Evolutionary conservation across 2,113 vertebrate genomes (phyloP).

Genomic region (Hippocampus abdominalis): DNA sequence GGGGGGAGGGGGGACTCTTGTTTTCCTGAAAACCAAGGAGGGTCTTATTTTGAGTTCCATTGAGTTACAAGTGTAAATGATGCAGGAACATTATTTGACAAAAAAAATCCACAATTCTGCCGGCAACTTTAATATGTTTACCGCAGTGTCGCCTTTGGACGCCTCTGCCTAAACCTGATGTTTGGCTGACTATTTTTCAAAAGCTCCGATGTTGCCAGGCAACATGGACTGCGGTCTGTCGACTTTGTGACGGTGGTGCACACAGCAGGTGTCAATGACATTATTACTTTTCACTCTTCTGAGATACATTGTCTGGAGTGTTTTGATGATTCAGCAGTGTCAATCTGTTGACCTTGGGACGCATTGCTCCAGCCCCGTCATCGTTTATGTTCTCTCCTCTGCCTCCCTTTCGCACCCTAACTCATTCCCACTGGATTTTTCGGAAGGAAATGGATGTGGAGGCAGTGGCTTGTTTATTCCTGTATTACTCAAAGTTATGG

Average conservation of each 20-base stretch:
- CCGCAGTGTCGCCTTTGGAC: slow-evolving; percentile 12
- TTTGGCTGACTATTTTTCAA: slow-evolving; percentile 16
- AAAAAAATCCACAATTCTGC: not conserved
- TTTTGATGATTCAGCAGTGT: slow-evolving; percentile 19
- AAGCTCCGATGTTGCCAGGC: slow-evolving; percentile 38
- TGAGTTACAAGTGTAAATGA: too few species aligned
- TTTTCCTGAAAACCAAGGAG: too few species aligned
- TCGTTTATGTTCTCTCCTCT: slow-evolving; percentile 18
- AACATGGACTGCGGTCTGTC: slow-evolving; percentile 27
- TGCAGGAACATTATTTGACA: too few species aligned
- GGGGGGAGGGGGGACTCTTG: too few species aligned
- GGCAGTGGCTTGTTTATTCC: slow-evolving; percentile 6
- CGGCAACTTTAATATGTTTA: slow-evolving; percentile 8
- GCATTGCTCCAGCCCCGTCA: slow-evolving; percentile 30
- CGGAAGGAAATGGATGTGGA: slow-evolving; percentile 22
- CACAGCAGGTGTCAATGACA: slow-evolving; percentile 1
- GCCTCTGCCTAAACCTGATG: slow-evolving; percentile 11
- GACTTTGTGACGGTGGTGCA: slow-evolving; percentile 5
- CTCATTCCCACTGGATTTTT: slow-evolving; percentile 18
- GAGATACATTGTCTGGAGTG: slow-evolving; percentile 1
- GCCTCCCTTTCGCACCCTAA: slow-evolving; percentile 18
- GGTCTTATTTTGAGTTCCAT: too few species aligned
- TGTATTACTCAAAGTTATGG: slow-evolving; percentile 10
- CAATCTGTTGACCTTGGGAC: slow-evolving; percentile 14
- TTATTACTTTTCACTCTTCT: not conserved